Evolutionary conservation across 2,797 vertebrate genomes (phyloP).

Genomic region (Mastacembelus armatus): DNA sequence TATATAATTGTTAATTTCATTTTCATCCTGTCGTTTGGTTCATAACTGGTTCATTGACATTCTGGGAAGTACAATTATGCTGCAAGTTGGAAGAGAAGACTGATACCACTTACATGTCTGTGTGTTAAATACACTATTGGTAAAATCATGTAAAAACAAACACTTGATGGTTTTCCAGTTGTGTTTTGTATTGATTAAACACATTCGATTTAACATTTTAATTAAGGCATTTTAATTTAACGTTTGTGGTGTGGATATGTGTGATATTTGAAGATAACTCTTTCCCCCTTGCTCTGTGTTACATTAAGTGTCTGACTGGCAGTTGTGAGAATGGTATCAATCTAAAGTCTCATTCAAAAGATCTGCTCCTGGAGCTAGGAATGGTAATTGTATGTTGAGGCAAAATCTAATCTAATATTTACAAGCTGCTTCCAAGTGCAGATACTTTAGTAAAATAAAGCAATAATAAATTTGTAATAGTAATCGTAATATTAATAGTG

Average conservation of each 20-base stretch:
- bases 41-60: no score
- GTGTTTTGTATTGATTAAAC: background rate
- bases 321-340: background rate
- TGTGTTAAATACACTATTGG: background rate
- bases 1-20: no score
- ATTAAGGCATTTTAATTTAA: background rate
- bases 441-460: background rate
- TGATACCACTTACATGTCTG: background rate
- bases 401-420: constrained; percentile 1
- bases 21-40: no score
- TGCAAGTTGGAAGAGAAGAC: background rate
- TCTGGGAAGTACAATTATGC: background rate
- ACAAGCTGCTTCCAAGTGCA: background rate
- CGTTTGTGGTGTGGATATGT: no score
- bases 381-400: background rate
- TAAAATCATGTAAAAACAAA: background rate
- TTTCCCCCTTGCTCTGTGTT: background rate
- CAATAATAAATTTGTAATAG: no score
- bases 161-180: background rate
- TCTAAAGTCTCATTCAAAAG: background rate
- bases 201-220: background rate
- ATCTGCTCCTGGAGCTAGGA: background rate
- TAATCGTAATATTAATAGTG: background rate
- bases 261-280: background rate
- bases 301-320: background rate